Conservation (phyloP, 2,888 invertebrate genomes). For the Zygogramma bicolorata region DNA sequence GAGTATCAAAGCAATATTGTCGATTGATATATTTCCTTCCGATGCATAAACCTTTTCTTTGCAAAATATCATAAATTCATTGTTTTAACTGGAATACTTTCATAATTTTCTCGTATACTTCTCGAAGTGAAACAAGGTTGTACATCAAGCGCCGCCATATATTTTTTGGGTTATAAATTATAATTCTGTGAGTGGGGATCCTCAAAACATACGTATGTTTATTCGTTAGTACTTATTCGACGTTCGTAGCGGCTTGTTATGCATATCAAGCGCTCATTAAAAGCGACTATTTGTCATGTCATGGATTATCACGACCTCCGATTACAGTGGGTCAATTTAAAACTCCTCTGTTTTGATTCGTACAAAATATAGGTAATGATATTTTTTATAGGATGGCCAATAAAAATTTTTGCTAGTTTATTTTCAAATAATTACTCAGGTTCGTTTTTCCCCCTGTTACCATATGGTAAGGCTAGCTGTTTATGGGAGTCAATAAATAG, state of each 20-base stretch:
- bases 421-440: background rate
- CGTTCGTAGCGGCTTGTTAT: background rate
- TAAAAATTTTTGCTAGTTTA: background rate
- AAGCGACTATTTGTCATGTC: background rate
- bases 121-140: too few relatives aligned
- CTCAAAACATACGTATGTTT: background rate
- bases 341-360: background rate
- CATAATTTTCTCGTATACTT: too few relatives aligned
- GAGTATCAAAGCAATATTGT: too few relatives aligned
- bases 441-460: background rate
- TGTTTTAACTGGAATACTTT: too few relatives aligned
- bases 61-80: too few relatives aligned
- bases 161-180: too few relatives aligned
- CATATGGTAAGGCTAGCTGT: background rate
- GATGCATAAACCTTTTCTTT: too few relatives aligned
- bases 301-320: conserved; percentile 17
- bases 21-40: too few relatives aligned
- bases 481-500: conserved; percentile 9
- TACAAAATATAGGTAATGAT: conserved; percentile 6
- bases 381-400: background rate
- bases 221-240: background rate
- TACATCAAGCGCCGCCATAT: too few relatives aligned
- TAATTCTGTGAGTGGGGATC: too few relatives aligned
- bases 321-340: conserved; percentile 8
- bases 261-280: background rate